phyloP scores from a whole-genome alignment of 2,113 vertebrate genomes.

The Nanorana parkeri region DNA sequence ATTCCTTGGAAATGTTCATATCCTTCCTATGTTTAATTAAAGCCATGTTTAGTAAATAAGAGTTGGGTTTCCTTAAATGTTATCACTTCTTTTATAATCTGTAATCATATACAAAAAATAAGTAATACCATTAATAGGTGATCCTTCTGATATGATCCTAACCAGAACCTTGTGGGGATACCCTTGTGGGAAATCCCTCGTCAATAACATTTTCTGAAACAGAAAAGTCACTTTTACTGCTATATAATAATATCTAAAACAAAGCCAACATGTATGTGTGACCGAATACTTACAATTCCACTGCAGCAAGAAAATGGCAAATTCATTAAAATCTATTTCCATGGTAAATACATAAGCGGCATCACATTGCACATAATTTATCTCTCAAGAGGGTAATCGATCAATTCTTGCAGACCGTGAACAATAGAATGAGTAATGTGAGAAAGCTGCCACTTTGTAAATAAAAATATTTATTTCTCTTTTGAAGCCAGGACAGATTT shows the following conservation, averaged over 20 bases:
- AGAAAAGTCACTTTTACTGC: not conserved
- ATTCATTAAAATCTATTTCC: constrained; percentile 28
- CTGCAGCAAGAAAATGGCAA: not conserved
- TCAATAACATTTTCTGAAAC: not conserved
- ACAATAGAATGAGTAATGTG: constrained; percentile 28
- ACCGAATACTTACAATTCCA: constrained; percentile 3
- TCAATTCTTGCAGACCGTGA: constrained; percentile 26
- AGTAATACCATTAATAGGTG: not conserved
- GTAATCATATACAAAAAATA: constrained; percentile 27
- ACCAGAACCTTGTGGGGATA: not conserved
- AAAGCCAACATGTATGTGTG: not conserved
- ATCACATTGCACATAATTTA: constrained; percentile 19
- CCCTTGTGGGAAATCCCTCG: not conserved
- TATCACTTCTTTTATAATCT: constrained; percentile 30
- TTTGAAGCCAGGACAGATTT: constrained; percentile 23
- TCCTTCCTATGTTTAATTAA: constrained; percentile 48
- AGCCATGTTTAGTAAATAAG: constrained; percentile 26
- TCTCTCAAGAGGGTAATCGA: constrained; percentile 38
- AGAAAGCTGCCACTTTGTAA: constrained; percentile 24
- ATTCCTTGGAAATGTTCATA: constrained; percentile 35
- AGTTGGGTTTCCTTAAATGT: constrained; percentile 11
- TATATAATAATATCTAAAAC: constrained; percentile 14
- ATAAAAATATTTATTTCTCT: constrained; percentile 35
- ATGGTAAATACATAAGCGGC: constrained; percentile 35
- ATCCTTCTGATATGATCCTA: not conserved